These are phyloP conservation scores for Octodonta nipae DNA, from an alignment of 2,888 invertebrate species.

Conservation along the genomic window DNA sequence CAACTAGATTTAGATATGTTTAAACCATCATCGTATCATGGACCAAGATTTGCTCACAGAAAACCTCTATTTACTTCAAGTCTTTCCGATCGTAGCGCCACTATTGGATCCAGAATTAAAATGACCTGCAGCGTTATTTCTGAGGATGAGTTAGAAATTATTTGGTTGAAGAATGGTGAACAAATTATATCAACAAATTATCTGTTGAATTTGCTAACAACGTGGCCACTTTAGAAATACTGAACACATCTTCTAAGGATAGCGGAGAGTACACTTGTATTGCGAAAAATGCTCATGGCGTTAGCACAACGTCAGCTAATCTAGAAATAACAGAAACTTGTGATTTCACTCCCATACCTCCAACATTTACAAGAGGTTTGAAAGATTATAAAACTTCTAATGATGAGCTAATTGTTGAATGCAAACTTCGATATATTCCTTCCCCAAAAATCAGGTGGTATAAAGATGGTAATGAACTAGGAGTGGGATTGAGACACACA, in stretches of 20 bases:
- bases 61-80: conserved; percentile 66
- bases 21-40: conserved; percentile 26
- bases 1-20: conserved; percentile 19
- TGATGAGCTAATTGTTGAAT: conserved; percentile 64
- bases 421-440: conserved; percentile 63
- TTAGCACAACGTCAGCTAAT: conserved; percentile 53
- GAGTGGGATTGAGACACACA: conserved; percentile 44
- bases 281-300: conserved; percentile 63
- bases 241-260: conserved; percentile 52
- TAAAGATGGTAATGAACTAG: conserved; percentile 51
- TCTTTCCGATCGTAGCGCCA: conserved; percentile 62
- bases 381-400: conserved; percentile 60
- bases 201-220: conserved; percentile 42
- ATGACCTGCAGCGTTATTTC: conserved; percentile 67
- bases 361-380: conserved; percentile 59
- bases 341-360: conserved; percentile 54
- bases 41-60: conserved; percentile 44
- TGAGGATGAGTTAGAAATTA: conserved; percentile 51
- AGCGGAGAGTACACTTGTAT: conserved; percentile 69
- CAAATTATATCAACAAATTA: conserved; percentile 18
- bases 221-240: conserved; percentile 60
- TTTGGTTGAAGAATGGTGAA: conserved; percentile 62
- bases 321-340: conserved; percentile 56
- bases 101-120: conserved; percentile 62
- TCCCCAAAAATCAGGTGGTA: conserved; percentile 62